Base-by-base conservation (phyloP, 64 coral and sea anemone genomes). In the Pachyseris speciosa region DNA sequence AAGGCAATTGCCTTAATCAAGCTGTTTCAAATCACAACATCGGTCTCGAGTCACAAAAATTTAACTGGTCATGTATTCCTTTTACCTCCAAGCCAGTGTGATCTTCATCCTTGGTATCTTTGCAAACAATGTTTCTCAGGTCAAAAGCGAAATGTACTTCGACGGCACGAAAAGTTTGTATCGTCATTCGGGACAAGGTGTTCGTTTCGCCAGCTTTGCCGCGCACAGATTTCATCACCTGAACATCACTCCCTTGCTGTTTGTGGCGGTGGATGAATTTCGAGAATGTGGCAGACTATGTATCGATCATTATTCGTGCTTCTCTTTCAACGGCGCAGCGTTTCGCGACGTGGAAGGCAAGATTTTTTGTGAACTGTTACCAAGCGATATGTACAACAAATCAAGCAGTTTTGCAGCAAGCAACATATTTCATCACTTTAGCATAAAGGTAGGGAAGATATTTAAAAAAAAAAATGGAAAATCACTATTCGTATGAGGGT, bases 301-400 rank as follows among this genome's bases (percentile, higher is more conserved):
- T 76, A 8, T 76, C 25, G 44, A 76, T 51, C 42, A 76, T 31
- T 31, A 10, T 45, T 48, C 73, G 42, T 33, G 75, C 40, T 76
- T 76, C 73, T 76, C 74, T 5, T 29, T n/a, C n/a, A 79, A 79
- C 30, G 15, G 48, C 10, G 75, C 75, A 4, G 30, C 30, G 12
- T 15, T 57, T 53, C 31, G 28, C 37, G 27, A 79, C 29, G 2
- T 31, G 17, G 11, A 79, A 33, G 75, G 50, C 0, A 28, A 29
- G 29, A 36, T 79, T 36, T 57, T 57, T 13, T 79, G 75, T 9
- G 48, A 79, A 58, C 29, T 79, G 15, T n/a, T 79, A 58, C 30
- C 75, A 58, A 58, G 75, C 15, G 75, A 79, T 58, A 79, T 36
- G 57, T 79, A 79, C 31, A 79, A 79, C 48, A 36, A 58, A 3